phyloP scores from a whole-genome alignment of 2,797 vertebrate genomes.

The Loris lydekkerianus region DNA sequence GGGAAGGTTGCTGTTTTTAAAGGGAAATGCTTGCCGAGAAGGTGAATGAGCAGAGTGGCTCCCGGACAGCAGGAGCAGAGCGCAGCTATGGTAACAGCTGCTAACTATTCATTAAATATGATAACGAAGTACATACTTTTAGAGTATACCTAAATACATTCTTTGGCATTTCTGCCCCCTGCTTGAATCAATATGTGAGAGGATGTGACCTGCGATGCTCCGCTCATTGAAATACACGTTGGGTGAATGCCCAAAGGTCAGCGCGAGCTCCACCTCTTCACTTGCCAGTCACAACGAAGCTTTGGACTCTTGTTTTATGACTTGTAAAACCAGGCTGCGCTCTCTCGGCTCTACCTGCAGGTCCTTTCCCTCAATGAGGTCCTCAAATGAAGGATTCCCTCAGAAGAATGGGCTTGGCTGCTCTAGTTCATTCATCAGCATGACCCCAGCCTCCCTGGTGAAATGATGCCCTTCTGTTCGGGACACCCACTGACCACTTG shows the following conservation, averaged over 20 bases:
- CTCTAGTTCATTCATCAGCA: too few relatives aligned
- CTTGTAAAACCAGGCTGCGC: background rate
- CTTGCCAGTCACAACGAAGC: fast-evolving
- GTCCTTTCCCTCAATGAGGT: background rate
- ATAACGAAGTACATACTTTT: background rate
- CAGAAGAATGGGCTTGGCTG: background rate
- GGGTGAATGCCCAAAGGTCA: background rate
- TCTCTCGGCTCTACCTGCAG: background rate
- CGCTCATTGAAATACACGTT: background rate
- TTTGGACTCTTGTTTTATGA: background rate
- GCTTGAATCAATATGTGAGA: background rate
- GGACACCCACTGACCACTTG: background rate
- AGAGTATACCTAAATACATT: background rate
- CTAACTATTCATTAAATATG: background rate
- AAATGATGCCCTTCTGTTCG: background rate
- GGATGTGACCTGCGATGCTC: too few relatives aligned
- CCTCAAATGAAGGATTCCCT: background rate
- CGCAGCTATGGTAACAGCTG: background rate
- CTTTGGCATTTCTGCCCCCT: background rate
- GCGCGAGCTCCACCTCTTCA: background rate
- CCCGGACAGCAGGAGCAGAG: background rate
- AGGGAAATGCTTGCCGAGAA: background rate
- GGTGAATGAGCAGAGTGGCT: background rate
- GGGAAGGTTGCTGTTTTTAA: background rate
- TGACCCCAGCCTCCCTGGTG: background rate